These are phyloP conservation scores for Cyclopterus lumpus DNA, from an alignment of 2,797 vertebrate species.

Conservation along the genomic window DNA sequence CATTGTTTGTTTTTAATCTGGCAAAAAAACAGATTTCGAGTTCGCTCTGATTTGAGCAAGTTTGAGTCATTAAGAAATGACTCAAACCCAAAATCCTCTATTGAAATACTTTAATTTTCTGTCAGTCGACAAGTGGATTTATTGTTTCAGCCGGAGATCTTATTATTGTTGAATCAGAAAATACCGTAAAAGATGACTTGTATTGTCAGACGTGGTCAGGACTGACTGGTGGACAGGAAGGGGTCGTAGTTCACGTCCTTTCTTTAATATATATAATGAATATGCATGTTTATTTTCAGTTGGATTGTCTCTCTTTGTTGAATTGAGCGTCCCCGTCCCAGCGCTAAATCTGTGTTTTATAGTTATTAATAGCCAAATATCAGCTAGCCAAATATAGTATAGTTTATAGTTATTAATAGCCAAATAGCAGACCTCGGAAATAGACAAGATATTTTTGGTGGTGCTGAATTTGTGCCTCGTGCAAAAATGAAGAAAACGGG, in stretches of 20 bases:
- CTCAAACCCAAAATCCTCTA: not conserved
- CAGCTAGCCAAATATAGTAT: no score
- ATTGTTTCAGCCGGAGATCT: not conserved
- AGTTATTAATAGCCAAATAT: constrained; percentile 66
- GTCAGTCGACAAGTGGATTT: not conserved
- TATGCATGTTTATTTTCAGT: not conserved
- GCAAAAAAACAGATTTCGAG: not conserved
- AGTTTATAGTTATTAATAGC: constrained; percentile 68
- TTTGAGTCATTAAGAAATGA: not conserved
- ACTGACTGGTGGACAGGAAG: not conserved
- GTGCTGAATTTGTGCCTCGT: constrained; percentile 25
- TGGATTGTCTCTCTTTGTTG: constrained; percentile 12
- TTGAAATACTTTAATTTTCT: not conserved
- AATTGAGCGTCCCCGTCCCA: constrained; percentile 12
- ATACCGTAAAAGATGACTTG: not conserved
- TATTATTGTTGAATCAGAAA: constrained; percentile 12
- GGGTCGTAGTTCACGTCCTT: not conserved
- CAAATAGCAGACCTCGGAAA: constrained; percentile 25
- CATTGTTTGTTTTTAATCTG: not conserved
- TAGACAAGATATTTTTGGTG: not conserved
- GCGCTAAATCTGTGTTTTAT: constrained; percentile 34
- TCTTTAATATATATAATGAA: not conserved
- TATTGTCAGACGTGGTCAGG: not conserved
- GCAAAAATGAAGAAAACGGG: constrained; percentile 1
- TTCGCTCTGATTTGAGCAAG: not conserved